Base-by-base conservation (phyloP, 2,888 invertebrate species). In the Caenorhabditis sulstoni region DNA sequence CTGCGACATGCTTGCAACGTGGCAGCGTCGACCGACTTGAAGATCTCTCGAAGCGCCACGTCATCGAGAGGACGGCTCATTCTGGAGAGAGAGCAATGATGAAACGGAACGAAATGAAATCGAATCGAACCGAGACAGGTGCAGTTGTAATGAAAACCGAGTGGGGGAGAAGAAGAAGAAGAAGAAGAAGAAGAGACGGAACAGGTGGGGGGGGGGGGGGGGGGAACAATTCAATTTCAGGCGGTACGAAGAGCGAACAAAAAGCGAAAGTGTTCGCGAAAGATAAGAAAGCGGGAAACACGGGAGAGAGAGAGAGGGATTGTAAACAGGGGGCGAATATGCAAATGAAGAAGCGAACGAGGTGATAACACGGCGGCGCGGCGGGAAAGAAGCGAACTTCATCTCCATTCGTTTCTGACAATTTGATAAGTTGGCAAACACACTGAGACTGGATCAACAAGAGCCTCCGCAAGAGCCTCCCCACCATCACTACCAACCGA, bases 341-440 rank as follows among this genome's bases (percentile, higher is more conserved):
- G 58, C 39, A 66, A 66, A 74, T 65, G 59, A 65, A 65, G 23
- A 52, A 45, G 47, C 22, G 45, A 50, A 47, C 45, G 22, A 59
- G 58, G 73, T 52, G 73, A 65, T 59, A 65, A 65, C 65, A 65
- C 29, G 29, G 45, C 9, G 18, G 45, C 47, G 47, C n/a, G 50
- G 18, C 41, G 41, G 16, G 41, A n/a, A 29, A 16, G n/a, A 7
- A 20, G 39, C 61, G 53, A n/a, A n/a, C n/a, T n/a, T n/a, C n/a
- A n/a, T n/a, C n/a, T n/a, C n/a, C n/a, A n/a, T n/a, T n/a, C n/a
- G 52, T 61, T 47, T 59, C 53, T 70, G 70, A 61, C 70, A 70
- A 70, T 76, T 76, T 76, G 76, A 64, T 76, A 70, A 65, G 76
- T 76, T 76, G 68, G 68, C 76, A 76, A 76, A 76, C 64, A 76